Percentiles rank a stretch among this genome's conserved stretches.
phyloP scores from a whole-genome alignment of 2,113 vertebrate genomes.

The Tricholaema leucomelas region DNA sequence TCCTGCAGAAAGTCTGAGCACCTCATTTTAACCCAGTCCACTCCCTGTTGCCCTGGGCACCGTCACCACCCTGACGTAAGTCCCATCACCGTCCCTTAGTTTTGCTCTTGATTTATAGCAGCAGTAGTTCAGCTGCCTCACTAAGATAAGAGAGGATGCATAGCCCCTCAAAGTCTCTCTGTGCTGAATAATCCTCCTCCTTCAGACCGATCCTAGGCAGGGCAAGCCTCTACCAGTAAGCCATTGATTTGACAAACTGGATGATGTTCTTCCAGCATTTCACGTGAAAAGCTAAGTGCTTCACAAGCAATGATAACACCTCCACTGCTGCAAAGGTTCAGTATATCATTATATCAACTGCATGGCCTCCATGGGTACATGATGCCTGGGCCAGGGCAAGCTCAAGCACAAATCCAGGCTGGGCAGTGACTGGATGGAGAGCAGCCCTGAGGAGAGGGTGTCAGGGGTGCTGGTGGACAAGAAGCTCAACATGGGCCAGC shows the following conservation, averaged over 20 bases:
- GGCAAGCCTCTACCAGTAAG: neutral
- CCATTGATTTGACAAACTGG: neutral
- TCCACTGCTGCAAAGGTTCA: neutral
- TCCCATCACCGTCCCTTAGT: neutral
- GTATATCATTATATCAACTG: neutral
- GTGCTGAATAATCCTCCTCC: neutral
- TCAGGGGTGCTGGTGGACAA: no score
- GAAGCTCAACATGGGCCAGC: no score
- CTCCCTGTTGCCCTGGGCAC: neutral
- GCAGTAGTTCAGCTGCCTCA: conserved; percentile 45
- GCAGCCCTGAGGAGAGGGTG: no score
- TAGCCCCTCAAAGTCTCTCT: neutral
- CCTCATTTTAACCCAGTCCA: neutral
- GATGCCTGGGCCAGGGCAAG: no score
- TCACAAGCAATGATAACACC: neutral
- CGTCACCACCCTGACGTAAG: neutral
- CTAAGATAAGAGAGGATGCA: conserved; percentile 48
- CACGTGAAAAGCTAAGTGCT: neutral
- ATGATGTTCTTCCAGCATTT: neutral
- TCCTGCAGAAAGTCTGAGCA: accelerated
- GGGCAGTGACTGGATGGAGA: no score
- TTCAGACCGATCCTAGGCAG: neutral
- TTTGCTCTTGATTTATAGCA: conserved; percentile 54
- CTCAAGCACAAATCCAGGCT: no score
- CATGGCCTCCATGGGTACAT: accelerated